Percentiles rank a stretch among this genome's conserved stretches.
Evolutionary conservation across 2,113 vertebrate genomes (phyloP).

Genomic region (Anguilla japonica): DNA sequence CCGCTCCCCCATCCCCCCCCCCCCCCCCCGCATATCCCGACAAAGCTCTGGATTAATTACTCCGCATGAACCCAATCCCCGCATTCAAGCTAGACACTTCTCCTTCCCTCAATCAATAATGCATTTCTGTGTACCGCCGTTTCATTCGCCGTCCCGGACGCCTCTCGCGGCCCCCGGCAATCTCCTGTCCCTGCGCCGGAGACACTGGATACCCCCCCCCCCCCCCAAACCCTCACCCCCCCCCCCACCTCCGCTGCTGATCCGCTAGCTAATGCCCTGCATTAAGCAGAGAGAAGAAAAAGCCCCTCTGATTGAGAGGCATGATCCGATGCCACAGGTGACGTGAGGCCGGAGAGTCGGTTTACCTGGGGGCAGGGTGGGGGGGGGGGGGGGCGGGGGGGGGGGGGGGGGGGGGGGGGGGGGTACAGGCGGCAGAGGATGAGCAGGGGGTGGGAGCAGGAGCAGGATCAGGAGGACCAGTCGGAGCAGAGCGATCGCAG

Average conservation of each 20-base stretch:
- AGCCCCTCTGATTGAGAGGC: conserved; percentile 40
- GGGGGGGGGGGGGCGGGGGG: neutral
- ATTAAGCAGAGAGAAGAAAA: neutral
- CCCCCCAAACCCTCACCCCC: conserved; percentile 36
- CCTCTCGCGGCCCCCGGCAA: conserved; percentile 50
- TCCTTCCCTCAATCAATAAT: conserved; percentile 73
- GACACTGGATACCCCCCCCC: conserved; percentile 63
- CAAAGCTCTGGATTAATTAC: conserved; percentile 71
- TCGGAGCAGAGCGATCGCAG: no score
- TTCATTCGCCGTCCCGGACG: conserved; percentile 67
- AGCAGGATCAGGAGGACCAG: no score
- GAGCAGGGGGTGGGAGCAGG: no score
- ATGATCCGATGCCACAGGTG: conserved; percentile 28
- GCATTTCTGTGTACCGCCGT: conserved; percentile 75
- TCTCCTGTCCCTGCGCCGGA: conserved; percentile 53
- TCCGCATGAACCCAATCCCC: conserved; percentile 61
- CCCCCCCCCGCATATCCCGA: neutral
- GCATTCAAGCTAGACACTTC: conserved; percentile 66
- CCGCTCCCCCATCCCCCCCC: conserved; percentile 30
- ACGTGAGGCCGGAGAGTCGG: neutral
- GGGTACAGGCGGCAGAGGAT: neutral
- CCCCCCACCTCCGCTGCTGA: conserved; percentile 47
- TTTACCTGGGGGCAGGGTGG: conserved; percentile 4
- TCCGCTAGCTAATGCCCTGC: conserved; percentile 57
- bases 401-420: neutral